Evolutionary conservation across 2,888 invertebrate species (phyloP).

Genomic region (Saturnia japonica): DNA sequence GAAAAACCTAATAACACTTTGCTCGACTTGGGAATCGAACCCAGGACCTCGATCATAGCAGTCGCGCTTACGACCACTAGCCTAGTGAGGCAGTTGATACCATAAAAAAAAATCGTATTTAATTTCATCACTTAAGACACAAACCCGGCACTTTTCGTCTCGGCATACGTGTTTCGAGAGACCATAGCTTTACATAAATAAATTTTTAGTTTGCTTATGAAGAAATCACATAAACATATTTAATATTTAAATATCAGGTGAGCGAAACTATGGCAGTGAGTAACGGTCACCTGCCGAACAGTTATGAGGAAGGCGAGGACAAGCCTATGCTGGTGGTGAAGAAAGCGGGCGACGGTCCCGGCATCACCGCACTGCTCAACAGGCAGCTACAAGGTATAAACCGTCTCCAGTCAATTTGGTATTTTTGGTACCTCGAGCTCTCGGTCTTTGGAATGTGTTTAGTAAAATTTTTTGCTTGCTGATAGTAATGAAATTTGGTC

Average conservation of each 20-base stretch:
- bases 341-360: constrained; percentile 88
- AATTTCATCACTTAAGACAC: too few relatives aligned
- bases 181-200: too few relatives aligned
- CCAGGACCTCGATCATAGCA: too few relatives aligned
- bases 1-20: too few relatives aligned
- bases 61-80: too few relatives aligned
- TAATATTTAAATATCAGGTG: constrained; percentile 76
- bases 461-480: neutral
- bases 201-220: too few relatives aligned
- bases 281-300: constrained; percentile 87
- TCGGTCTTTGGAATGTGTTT: constrained; percentile 1
- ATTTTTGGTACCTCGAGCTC: neutral
- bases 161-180: too few relatives aligned
- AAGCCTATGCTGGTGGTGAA: constrained; percentile 90
- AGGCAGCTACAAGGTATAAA: constrained; percentile 89
- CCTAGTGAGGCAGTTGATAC: too few relatives aligned
- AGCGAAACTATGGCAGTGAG: constrained; percentile 90
- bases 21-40: too few relatives aligned
- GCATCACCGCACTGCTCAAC: constrained; percentile 89
- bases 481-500: neutral
- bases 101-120: too few relatives aligned
- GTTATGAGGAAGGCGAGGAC: constrained; percentile 87
- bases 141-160: too few relatives aligned
- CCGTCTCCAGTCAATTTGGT: neutral
- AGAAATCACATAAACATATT: too few relatives aligned